phyloP scores from a whole-genome alignment of 2,888 invertebrate species.

The Lithophane ornitopus region DNA sequence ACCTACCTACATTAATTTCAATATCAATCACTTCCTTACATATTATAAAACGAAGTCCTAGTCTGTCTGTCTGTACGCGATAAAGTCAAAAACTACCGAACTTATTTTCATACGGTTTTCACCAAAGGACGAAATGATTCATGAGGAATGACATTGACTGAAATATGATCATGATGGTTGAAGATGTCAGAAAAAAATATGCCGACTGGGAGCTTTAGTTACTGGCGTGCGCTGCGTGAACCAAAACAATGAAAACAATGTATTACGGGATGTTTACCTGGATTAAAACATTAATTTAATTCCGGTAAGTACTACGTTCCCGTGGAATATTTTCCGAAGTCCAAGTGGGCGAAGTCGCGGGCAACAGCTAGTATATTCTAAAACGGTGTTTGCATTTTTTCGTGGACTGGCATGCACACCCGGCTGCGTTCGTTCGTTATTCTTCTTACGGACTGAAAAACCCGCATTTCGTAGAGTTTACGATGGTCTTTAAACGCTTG shows the following conservation, averaged over 20 bases:
- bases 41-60: no score
- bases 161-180: background rate
- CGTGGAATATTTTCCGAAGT: no score
- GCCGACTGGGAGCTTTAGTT: no score
- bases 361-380: conserved; percentile 12
- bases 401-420: background rate
- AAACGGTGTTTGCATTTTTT: conserved; percentile 2
- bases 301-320: no score
- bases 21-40: conserved; percentile 17
- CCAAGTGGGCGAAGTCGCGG: no score
- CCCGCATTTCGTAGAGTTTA: background rate
- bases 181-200: no score
- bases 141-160: background rate
- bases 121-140: background rate
- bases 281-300: no score
- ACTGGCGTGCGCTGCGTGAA: no score
- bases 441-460: background rate
- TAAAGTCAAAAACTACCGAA: background rate
- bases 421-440: conserved; percentile 1
- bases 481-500: background rate
- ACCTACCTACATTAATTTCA: conserved; percentile 41
- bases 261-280: no score
- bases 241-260: no score
- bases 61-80: no score
- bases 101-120: background rate